These are phyloP conservation scores for Danio kyathit DNA, from an alignment of 2,797 vertebrate genomes.

Conservation along the genomic window DNA sequence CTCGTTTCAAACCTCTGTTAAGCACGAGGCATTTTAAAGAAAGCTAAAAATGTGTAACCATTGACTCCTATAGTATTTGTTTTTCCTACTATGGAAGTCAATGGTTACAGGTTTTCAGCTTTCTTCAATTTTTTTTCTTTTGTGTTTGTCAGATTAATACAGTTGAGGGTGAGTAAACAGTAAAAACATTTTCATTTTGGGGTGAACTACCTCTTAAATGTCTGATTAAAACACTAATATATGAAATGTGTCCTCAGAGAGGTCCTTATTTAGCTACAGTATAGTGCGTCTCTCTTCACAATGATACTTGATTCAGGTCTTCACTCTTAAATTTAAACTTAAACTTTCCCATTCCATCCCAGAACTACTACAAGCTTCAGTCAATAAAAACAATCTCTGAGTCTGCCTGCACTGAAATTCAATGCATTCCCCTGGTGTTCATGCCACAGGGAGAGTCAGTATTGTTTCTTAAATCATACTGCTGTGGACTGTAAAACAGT, in stretches of 20 bases:
- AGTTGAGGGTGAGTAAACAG: too few relatives aligned
- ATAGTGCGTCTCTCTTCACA: neutral
- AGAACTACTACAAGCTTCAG: neutral
- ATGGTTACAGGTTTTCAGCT: too few relatives aligned
- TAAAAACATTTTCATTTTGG: too few relatives aligned
- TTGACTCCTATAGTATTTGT: too few relatives aligned
- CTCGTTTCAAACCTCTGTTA: too few relatives aligned
- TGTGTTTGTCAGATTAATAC: too few relatives aligned
- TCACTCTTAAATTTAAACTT: neutral
- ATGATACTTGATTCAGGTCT: neutral
- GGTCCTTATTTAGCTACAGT: neutral
- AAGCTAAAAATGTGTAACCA: too few relatives aligned
- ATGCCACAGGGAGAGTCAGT: neutral
- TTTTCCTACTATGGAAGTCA: too few relatives aligned
- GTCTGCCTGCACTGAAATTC: neutral
- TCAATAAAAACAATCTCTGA: neutral
- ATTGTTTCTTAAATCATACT: neutral
- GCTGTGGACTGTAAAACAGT: neutral
- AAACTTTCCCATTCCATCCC: neutral
- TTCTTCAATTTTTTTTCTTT: too few relatives aligned
- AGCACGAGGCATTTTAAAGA: too few relatives aligned
- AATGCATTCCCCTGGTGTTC: neutral
- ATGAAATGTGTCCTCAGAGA: neutral
- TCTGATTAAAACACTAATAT: neutral
- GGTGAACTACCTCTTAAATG: too few relatives aligned